Evolutionary conservation across 2,113 vertebrate species (phyloP), one percentile per base, ranked within the genome.

Genomic region (Xyrauchen texanus): DNA sequence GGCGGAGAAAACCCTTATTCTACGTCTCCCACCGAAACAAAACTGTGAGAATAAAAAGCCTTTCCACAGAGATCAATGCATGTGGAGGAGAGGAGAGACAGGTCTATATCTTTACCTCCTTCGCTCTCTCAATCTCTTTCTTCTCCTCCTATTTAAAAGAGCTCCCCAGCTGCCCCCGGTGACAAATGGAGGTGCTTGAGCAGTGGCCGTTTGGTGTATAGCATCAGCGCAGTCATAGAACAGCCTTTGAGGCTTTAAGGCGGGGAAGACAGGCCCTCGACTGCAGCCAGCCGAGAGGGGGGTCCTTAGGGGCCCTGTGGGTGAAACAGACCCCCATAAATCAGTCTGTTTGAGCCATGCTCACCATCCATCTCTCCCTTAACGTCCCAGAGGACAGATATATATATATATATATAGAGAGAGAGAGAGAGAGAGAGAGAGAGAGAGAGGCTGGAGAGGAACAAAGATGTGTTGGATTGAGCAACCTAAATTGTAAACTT

Each of bases 311-410:
- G 93, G 96, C 91, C 92, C 86, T 88, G 85, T 80, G 89, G 86
- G 91, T 91, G 89, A 95, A 94, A 93, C 92, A 91, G 88, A 93
- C 90, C 88, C 83, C 94, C 93, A 97, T 97, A 95, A 96, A 96
- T 98, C 95, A 96, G 92, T 79, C 76, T 69, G 89, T 92, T 92
- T 90, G 93, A 80, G 71, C 66, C 66, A 49, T 34, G 68, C 71
- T 79, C 90, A 82, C 93, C 89, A 94, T 95, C 93, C 89, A 94
- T 94, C 95, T 94, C 89, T 45, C 42, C 3, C 74, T 79, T 81
- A 69, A 76, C 70, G 87, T 92, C 93, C 90, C 89, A 87, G 88
- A 91, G 92, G 90, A 34, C 21, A 34, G n/a, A n/a, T n/a, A n/a
- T n/a, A n/a, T n/a, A n/a, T n/a, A n/a, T n/a, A n/a, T n/a, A n/a